These are phyloP conservation scores for Tychaedon coryphoeus DNA, from an alignment of 2,113 vertebrate genomes.

Conservation along the genomic window DNA sequence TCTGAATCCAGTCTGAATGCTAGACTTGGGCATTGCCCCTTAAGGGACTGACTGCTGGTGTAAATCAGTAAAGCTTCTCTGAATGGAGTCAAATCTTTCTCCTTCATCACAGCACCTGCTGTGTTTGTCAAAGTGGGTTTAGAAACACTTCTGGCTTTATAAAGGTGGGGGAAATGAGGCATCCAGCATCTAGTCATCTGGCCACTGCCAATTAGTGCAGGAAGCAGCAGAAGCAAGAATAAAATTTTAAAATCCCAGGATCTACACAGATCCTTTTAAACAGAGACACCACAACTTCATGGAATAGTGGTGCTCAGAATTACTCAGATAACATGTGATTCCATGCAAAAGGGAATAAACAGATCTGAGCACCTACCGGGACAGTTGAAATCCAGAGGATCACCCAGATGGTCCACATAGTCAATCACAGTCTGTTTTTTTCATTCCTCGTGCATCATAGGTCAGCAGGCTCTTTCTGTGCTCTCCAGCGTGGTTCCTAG, in stretches of 20 bases:
- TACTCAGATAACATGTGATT: not conserved
- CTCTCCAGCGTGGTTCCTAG: not conserved
- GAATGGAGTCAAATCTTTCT: not conserved
- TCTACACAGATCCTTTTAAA: not conserved
- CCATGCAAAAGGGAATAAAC: not conserved
- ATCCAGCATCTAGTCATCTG: not conserved
- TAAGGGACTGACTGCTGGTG: not conserved
- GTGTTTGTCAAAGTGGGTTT: not conserved
- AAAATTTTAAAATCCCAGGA: not conserved
- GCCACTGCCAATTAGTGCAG: not conserved
- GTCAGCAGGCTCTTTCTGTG: not conserved
- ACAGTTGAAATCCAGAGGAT: conserved; percentile 21
- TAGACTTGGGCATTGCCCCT: not conserved
- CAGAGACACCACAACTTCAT: not conserved
- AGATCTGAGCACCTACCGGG: conserved; percentile 39
- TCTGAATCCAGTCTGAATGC: not conserved
- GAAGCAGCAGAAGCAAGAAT: not conserved
- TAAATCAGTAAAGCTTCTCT: not conserved
- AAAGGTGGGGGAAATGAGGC: not conserved
- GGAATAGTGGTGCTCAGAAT: not conserved
- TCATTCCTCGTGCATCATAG: not conserved
- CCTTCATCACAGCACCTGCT: not conserved
- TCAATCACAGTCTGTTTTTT: not conserved
- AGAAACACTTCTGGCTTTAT: not conserved
- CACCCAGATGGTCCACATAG: conserved; percentile 48